phyloP scores from a whole-genome alignment of 2,113 vertebrate genomes.

The Sakesphorus luctuosus region DNA sequence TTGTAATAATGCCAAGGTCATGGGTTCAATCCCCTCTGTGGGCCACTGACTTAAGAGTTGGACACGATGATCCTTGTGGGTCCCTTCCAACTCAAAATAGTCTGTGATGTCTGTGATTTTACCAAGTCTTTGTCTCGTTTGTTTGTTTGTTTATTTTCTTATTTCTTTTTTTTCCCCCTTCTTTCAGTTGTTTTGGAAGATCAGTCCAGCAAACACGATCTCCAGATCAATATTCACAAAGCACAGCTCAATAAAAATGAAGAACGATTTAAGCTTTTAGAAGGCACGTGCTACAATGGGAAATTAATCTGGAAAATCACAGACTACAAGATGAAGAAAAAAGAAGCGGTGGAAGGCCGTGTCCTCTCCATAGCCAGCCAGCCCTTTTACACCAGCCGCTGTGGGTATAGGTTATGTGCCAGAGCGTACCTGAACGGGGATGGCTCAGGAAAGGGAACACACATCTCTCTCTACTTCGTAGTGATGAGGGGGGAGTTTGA shows the following conservation, averaged over 20 bases:
- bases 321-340: constrained; percentile 81
- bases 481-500: constrained; percentile 94
- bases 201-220: constrained; percentile 80
- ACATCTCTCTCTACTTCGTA: constrained; percentile 89
- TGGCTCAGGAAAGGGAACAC: constrained; percentile 83
- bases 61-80: too few species aligned
- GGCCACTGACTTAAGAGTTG: too few species aligned
- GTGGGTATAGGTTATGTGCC: constrained; percentile 86
- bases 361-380: constrained; percentile 81
- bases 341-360: constrained; percentile 78
- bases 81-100: too few species aligned
- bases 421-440: constrained; percentile 89
- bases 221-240: constrained; percentile 81
- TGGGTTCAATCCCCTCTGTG: too few species aligned
- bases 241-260: constrained; percentile 84
- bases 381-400: constrained; percentile 88
- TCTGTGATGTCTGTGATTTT: too few species aligned
- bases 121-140: not conserved
- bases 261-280: constrained; percentile 84
- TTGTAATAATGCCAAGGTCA: too few species aligned
- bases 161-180: rapidly evolving
- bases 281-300: constrained; percentile 84
- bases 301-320: constrained; percentile 93
- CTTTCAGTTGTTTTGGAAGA: constrained; percentile 77
- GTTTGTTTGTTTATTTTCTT: not conserved